phyloP scores from a whole-genome alignment of 1,140 invertebrate species.

The Cotesia typhae region DNA sequence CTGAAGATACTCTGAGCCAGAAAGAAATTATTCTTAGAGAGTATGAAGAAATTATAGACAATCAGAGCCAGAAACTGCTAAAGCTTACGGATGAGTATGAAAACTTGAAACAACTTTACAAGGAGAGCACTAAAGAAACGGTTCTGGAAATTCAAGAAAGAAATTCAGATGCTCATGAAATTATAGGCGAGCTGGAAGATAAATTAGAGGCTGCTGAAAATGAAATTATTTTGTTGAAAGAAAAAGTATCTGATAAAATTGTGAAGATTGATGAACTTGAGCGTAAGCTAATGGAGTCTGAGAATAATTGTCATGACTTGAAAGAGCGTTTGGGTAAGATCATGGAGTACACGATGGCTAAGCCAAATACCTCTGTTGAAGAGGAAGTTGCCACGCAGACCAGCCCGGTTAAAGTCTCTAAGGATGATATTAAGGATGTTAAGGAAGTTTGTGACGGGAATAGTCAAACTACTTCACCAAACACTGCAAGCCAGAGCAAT shows the following conservation, averaged over 20 bases:
- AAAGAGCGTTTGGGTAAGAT: not conserved
- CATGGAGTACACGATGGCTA: not conserved
- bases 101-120: not conserved
- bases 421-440: not conserved
- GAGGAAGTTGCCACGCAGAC: no score
- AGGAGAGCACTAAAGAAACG: not conserved
- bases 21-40: constrained; percentile 23
- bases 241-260: constrained; percentile 40
- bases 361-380: no score
- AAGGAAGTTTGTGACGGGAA: constrained; percentile 14
- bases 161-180: not conserved
- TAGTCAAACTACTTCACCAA: constrained; percentile 37
- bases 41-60: constrained; percentile 8
- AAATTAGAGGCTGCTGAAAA: not conserved
- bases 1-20: not conserved
- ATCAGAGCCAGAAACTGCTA: not conserved
- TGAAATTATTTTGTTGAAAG: constrained; percentile 31
- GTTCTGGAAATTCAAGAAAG: not conserved
- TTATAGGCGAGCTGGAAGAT: not conserved
- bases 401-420: no score
- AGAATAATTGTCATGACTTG: constrained; percentile 14
- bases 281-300: constrained; percentile 38
- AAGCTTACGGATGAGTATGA: not conserved
- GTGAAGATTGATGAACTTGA: constrained; percentile 43
- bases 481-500: constrained; percentile 33